Evolutionary conservation across 2,797 vertebrate species (phyloP).

Genomic region (Salarias fasciatus): DNA sequence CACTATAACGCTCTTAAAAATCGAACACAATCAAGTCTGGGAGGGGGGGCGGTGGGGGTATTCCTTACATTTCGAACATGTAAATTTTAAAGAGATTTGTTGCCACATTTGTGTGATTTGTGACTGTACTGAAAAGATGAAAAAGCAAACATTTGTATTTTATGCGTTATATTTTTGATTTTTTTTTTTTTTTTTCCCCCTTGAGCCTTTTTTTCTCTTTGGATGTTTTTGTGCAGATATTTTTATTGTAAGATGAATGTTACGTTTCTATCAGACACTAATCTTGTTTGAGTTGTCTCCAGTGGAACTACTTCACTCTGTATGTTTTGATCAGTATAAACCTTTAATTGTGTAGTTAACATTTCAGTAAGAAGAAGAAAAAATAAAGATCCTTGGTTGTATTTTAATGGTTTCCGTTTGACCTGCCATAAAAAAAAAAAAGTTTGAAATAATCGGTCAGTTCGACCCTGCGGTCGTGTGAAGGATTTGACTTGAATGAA

Average conservation of each 20-base stretch:
- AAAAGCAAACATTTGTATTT: slow-evolving; percentile 73
- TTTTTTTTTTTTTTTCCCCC: neutral
- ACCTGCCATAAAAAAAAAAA: slow-evolving; percentile 61
- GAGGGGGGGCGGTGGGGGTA: slow-evolving; percentile 7
- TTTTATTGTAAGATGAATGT: slow-evolving; percentile 86
- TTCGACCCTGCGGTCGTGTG: slow-evolving; percentile 71
- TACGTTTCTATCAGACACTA: slow-evolving; percentile 85
- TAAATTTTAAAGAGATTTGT: slow-evolving; percentile 78
- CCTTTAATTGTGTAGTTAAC: slow-evolving; percentile 81
- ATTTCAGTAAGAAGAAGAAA: slow-evolving; percentile 47
- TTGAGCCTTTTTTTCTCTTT: slow-evolving; percentile 38
- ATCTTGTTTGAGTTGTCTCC: slow-evolving; percentile 82
- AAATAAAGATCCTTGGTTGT: slow-evolving; percentile 59
- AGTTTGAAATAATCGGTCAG: slow-evolving; percentile 56
- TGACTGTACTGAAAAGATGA: slow-evolving; percentile 79
- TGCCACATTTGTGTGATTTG: slow-evolving; percentile 80
- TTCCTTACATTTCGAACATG: slow-evolving; percentile 72
- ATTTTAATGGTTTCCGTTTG: slow-evolving; percentile 68
- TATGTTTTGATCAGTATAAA: slow-evolving; percentile 79
- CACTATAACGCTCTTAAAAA: slow-evolving; percentile 76
- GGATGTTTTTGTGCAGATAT: slow-evolving; percentile 77
- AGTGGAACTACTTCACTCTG: slow-evolving; percentile 81
- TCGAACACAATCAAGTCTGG: slow-evolving; percentile 66
- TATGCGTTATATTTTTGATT: slow-evolving; percentile 58
- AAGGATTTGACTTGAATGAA: slow-evolving; percentile 73